Evolutionary conservation across 1,140 invertebrate species (phyloP), one percentile per base, ranked within the genome.

Genomic region (Stegodyphus mimosarum): DNA sequence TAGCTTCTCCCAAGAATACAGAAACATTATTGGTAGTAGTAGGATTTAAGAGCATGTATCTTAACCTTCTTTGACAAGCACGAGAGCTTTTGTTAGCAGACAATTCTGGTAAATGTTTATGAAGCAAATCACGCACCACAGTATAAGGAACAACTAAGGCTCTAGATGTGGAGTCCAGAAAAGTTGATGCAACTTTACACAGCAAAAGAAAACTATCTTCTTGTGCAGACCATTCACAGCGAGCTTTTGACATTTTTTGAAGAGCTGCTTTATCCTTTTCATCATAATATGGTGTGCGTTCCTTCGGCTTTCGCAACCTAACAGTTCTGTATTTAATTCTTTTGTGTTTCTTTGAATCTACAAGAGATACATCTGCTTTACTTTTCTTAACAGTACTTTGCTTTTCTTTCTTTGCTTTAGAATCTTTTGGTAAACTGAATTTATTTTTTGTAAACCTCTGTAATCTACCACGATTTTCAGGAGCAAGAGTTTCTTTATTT

Each of bases 61-160:
- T 88, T 5, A 94, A 89, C 18, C 94, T 90, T 7, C 94, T 90
- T 83, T 94, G 93, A 89, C 94, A 95, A 0, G 95, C 94, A 71
- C 91, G 89, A 0, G 94, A 93, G 0, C 94, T 95, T 89, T 95
- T 95, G 87, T 95, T 94, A 49, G 90, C 88, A 10, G 92, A 93
- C 7, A 50, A 90, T 89, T 86, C 89, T 69, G 89, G 91, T 9
- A 89, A 91, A 74, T 90, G 91, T 85, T 89, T 88, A 80, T 94
- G 93, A 1, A 95, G 88, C 6, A 94, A 88, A 88, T 95, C 94
- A 15, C 94, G 90, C 1, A 95, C 90, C 11, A 91, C 83, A 87
- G 17, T 89, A 89, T 87, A 92, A 91, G 15, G 90, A 52, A 90
- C 90, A 88, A 87, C 86, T 91, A 92, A 48, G 11, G 64, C 67